Percentiles rank a stretch among this genome's conserved stretches.
Evolutionary conservation across 1,140 invertebrate genomes (phyloP).

Genomic region (Cotesia chilonis): DNA sequence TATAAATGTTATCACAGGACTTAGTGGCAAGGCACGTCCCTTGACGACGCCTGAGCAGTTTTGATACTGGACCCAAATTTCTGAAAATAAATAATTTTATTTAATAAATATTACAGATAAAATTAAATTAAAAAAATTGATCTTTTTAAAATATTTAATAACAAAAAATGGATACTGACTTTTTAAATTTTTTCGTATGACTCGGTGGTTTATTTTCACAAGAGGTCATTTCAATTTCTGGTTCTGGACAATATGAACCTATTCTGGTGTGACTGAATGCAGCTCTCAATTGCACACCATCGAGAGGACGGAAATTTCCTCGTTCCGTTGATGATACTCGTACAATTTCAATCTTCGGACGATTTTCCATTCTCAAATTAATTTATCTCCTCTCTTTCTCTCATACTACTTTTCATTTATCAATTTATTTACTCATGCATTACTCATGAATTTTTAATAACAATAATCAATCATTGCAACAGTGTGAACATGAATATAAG

Average conservation of each 20-base stretch:
- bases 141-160: neutral
- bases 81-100: constrained; percentile 43
- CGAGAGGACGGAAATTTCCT: constrained; percentile 57
- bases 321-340: constrained; percentile 60
- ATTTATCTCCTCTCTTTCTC: constrained; percentile 31
- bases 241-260: constrained; percentile 59
- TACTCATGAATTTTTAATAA: neutral
- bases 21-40: constrained; percentile 60
- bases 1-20: constrained; percentile 67
- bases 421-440: constrained; percentile 4
- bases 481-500: neutral
- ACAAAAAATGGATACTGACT: constrained; percentile 47
- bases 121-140: constrained; percentile 15
- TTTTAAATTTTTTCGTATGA: constrained; percentile 58
- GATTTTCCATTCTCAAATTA: constrained; percentile 42
- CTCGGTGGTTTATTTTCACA: constrained; percentile 51
- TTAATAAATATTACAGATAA: neutral
- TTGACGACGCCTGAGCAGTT: constrained; percentile 61
- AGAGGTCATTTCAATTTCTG: constrained; percentile 43
- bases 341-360: constrained; percentile 60
- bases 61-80: constrained; percentile 64
- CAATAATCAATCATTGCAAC: neutral
- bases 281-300: constrained; percentile 58
- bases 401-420: constrained; percentile 3
- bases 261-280: constrained; percentile 60